A percentile compares a stretch with the other conserved stretches of the same genome.
These are phyloP conservation scores for Drosophila lowei DNA, from an alignment of 1,140 invertebrate species.

Conservation along the genomic window DNA sequence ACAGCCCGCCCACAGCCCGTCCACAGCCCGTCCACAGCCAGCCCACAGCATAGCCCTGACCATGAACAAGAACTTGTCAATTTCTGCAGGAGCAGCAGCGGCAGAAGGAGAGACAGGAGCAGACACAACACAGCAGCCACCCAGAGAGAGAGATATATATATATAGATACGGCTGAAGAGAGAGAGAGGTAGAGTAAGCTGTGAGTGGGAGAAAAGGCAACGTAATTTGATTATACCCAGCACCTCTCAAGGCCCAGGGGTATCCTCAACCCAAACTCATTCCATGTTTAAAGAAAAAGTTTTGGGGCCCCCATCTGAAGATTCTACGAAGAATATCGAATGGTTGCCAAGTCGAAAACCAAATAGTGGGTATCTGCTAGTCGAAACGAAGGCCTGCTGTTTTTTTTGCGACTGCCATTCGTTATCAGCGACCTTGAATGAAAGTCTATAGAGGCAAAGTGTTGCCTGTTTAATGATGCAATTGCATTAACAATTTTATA, in stretches of 20 bases:
- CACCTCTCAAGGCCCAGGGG: background rate
- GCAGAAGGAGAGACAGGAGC: background rate
- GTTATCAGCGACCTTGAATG: background rate
- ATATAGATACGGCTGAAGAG: background rate
- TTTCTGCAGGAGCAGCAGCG: conserved; percentile 46
- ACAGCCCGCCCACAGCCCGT: background rate
- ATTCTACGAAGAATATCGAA: no score
- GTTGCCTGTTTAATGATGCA: conserved; percentile 7
- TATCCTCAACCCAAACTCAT: background rate
- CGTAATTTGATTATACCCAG: conserved; percentile 40
- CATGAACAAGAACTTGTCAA: conserved; percentile 73
- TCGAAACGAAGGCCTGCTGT: no score
- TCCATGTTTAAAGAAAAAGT: no score
- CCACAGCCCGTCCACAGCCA: background rate
- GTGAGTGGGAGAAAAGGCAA: conserved; percentile 12
- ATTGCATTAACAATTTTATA: background rate
- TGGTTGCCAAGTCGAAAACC: no score
- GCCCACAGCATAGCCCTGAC: conserved; percentile 56
- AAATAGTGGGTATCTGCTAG: no score
- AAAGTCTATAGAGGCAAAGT: conserved; percentile 25
- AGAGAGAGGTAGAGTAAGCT: background rate
- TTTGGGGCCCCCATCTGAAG: no score
- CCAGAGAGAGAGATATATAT: background rate
- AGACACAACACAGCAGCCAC: conserved; percentile 3
- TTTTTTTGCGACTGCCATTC: no score